A percentile compares a stretch with the other conserved stretches of the same genome.
Evolutionary conservation across 2,888 invertebrate genomes (phyloP).

Genomic region (Parnassius apollo): DNA sequence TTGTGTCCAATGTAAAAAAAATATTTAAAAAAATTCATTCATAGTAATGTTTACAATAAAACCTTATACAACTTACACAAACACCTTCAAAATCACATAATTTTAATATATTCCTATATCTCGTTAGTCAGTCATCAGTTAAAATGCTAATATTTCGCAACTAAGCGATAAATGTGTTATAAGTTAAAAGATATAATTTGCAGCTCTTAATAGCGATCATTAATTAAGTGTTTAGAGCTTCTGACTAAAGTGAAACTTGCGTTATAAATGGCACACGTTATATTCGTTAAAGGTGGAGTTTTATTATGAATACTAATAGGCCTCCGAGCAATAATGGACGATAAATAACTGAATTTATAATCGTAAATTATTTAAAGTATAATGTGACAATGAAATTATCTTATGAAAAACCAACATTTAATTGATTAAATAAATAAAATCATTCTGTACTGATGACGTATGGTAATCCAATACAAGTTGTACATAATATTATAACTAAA

Average conservation of each 20-base stretch:
- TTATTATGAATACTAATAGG: slow-evolving; percentile 2
- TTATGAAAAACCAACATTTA: too few relatives aligned
- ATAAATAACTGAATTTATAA: slow-evolving; percentile 10
- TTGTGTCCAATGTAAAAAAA: too few relatives aligned
- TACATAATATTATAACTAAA: too few relatives aligned
- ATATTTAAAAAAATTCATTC: too few relatives aligned
- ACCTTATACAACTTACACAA: too few relatives aligned
- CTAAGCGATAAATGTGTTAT: slow-evolving; percentile 8
- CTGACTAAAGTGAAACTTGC: slow-evolving; percentile 22
- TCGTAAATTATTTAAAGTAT: slow-evolving; percentile 2
- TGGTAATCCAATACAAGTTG: too few relatives aligned
- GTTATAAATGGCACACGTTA: slow-evolving; percentile 14
- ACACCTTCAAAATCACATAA: too few relatives aligned
- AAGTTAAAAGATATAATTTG: slow-evolving; percentile 14
- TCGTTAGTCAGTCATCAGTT: too few relatives aligned
- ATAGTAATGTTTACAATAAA: too few relatives aligned
- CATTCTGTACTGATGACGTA: too few relatives aligned
- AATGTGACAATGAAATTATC: neutral
- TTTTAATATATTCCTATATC: too few relatives aligned
- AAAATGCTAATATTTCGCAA: slow-evolving; percentile 20
- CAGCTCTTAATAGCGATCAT: slow-evolving; percentile 16
- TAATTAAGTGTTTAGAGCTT: slow-evolving; percentile 20
- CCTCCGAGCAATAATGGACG: slow-evolving; percentile 3
- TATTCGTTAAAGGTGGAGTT: neutral
- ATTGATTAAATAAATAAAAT: too few relatives aligned